Base-by-base conservation (phyloP, 1,140 invertebrate species). In the Gryllus bimaculatus region DNA sequence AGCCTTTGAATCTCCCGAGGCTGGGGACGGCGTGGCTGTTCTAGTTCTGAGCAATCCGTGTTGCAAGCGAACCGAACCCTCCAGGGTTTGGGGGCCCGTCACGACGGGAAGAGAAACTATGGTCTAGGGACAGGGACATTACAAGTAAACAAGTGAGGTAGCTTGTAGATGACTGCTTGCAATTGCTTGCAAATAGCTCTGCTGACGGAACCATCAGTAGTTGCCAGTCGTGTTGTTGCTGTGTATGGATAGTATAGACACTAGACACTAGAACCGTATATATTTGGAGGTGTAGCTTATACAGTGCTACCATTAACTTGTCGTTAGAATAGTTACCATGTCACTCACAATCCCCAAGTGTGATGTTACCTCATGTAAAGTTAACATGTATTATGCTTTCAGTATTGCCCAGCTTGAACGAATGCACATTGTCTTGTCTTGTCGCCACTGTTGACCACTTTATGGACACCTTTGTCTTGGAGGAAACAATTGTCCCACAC, bases 11-110 rank as follows among this genome's bases (percentile, higher is more conserved):
- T 81, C 78, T 79, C 75, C 78, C 26, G 80, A 81, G 78, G 21
- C 77, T 75, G 81, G 78, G 74, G 81, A 81, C 48, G 79, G 78
- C 20, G 78, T 77, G 78, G 77, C 75, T 74, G 77, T 81, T 20
- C 78, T 81, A 78, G 80, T 81, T 81, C 78, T 81, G 80, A 81
- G 80, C 81, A 81, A 81, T 81, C 81, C 81, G 77, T 81, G 80
- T 81, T 81, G 78, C 76, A 80, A 81, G 79, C 78, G 79, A 80
- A 79, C 75, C 73, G 80, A 80, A 80, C 77, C 79, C 79, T 77
- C 78, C 39, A 77, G 79, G 75, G 77, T 78, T 77, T 80, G 79
- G 77, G 79, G 79, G 73, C 75, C 77, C 75, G 48, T 81, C 66
- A 75, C 77, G 74, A 74, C 75, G 78, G 79, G 78, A 78, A 80